Base-by-base conservation (phyloP, 1,140 invertebrate genomes). In the Eurosta solidaginis region DNA sequence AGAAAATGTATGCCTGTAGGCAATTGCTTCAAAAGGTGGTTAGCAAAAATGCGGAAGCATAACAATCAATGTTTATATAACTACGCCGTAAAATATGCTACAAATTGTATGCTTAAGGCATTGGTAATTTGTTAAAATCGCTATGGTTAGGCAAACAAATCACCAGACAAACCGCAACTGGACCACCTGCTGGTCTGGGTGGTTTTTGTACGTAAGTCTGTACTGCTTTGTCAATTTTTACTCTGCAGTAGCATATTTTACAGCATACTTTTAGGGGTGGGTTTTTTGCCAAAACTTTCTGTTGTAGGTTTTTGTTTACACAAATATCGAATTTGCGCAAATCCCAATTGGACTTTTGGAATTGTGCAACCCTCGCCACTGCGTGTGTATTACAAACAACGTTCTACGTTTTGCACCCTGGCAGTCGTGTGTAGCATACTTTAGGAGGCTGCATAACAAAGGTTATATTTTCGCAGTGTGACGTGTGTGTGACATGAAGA, bases 101-200 rank as follows among this genome's bases (percentile, higher is more conserved):
- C 59, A 20, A 68, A 68, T 68, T 40, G n/a, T n/a, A n/a, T n/a
- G n/a, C n/a, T 40, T 42, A 14, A 20, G 40, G 59, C 33, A 68
- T 40, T 33, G 59, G 59, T 68, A 68, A 68, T 68, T 68, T 68
- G 33, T 68, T 68, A 68, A 68, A 68, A 68, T 68, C 59, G 59
- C 33, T 20, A 68, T 59, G 54, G 54, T 29, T 29, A 59, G 25
- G 29, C 27, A 68, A 36, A 68, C 59, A 68, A 68, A 68, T 68
- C 59, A 68, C 7, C 59, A 68, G 59, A 68, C 59, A 68, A 68
- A 68, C 59, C 59, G 2, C 59, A 68, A 68, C 59, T 40, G 33
- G 59, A 68, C 59, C 59, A 42, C 59, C 59, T 68, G 59, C 59
- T 40, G 59, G 7, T 29, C 33, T 20, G 54, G 14, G 14, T 3